These are phyloP conservation scores for Lasioglossum albipes DNA, from an alignment of 1,140 invertebrate genomes.

Conservation along the genomic window DNA sequence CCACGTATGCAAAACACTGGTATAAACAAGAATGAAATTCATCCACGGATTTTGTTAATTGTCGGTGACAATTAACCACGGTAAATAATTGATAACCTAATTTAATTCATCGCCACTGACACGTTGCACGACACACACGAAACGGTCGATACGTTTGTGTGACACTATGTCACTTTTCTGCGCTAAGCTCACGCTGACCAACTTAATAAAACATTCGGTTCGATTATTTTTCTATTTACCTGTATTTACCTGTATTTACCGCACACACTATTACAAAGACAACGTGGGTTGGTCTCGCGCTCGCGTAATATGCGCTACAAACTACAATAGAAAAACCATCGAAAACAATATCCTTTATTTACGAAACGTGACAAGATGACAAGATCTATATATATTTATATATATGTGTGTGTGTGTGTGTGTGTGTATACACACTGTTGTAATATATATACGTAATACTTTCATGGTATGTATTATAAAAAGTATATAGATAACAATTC, in stretches of 20 bases:
- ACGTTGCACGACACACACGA: not conserved
- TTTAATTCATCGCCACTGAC: conserved; percentile 32
- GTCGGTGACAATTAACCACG: conserved; percentile 25
- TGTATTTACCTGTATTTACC: too few relatives aligned
- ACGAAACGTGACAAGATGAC: too few relatives aligned
- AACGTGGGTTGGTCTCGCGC: too few relatives aligned
- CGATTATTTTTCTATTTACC: not conserved
- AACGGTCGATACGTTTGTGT: conserved; percentile 17
- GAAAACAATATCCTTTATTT: not conserved
- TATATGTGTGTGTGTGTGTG: too few relatives aligned
- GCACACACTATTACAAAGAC: not conserved
- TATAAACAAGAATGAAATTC: conserved; percentile 24
- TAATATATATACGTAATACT: not conserved
- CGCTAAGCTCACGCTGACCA: conserved; percentile 16
- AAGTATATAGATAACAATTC: not conserved
- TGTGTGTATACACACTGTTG: too few relatives aligned
- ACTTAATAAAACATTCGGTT: conserved; percentile 14
- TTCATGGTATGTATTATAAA: too few relatives aligned
- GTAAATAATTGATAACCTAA: conserved; percentile 41
- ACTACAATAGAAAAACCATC: not conserved
- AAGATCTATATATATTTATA: too few relatives aligned
- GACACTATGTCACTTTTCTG: conserved; percentile 10
- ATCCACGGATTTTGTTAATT: conserved; percentile 27
- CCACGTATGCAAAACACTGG: conserved; percentile 69
- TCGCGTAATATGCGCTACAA: not conserved